Conservation (phyloP, 2,797 vertebrate species). For the Cyprinella venusta region DNA sequence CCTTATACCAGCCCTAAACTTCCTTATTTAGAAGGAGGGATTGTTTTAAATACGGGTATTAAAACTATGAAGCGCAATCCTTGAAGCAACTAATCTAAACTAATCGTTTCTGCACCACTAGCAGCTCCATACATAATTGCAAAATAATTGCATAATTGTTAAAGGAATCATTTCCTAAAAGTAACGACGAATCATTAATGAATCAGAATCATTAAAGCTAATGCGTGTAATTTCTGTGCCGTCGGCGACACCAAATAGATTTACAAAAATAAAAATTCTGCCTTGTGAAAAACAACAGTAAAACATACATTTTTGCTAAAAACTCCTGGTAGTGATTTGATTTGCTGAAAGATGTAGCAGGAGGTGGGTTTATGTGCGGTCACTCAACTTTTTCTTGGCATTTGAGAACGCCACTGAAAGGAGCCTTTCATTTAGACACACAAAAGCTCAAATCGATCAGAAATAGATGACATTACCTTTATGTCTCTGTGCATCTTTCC, state of each 20-base stretch:
- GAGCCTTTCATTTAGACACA: background rate
- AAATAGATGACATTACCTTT: conserved; percentile 74
- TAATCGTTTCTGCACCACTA: background rate
- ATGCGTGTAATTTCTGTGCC: background rate
- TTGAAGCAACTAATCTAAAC: background rate
- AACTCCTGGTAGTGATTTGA: background rate
- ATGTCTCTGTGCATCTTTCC: conserved; percentile 92
- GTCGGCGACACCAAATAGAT: background rate
- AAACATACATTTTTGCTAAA: background rate
- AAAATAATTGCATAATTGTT: background rate
- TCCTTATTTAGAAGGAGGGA: background rate
- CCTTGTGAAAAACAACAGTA: background rate
- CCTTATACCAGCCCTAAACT: background rate
- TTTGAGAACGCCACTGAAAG: background rate
- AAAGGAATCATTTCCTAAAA: background rate
- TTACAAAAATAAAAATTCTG: background rate
- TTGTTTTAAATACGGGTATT: background rate
- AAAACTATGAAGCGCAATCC: background rate
- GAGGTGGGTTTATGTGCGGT: background rate
- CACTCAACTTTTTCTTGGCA: background rate
- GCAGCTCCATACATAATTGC: background rate
- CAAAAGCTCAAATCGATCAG: background rate
- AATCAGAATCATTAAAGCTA: background rate
- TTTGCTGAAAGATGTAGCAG: background rate
- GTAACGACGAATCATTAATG: background rate